A percentile compares a stretch with the other conserved stretches of the same genome.
Evolutionary conservation across 2,113 vertebrate species (phyloP).

Genomic region (Phalacrocorax brasilianus): DNA sequence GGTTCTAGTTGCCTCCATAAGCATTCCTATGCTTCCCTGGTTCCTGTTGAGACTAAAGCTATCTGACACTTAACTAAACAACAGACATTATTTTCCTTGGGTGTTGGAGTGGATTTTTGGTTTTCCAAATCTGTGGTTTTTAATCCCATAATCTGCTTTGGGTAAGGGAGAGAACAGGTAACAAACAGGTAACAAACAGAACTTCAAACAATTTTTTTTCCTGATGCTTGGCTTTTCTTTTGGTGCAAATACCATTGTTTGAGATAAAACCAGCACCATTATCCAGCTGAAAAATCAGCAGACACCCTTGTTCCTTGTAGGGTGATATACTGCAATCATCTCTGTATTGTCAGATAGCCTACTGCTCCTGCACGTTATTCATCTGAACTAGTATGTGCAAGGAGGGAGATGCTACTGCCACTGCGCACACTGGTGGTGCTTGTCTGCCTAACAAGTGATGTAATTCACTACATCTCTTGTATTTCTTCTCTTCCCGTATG

Average conservation of each 20-base stretch:
- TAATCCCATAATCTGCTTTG: background rate
- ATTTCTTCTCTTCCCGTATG: rapidly evolving
- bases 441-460: background rate
- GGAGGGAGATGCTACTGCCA: background rate
- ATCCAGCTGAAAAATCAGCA: background rate
- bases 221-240: background rate
- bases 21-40: background rate
- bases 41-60: background rate
- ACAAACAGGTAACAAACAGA: background rate
- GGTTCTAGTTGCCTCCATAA: background rate
- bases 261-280: background rate
- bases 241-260: background rate
- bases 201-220: background rate
- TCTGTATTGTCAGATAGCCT: background rate
- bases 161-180: background rate
- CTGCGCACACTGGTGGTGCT: background rate
- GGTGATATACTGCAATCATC: background rate
- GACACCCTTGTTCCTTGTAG: background rate
- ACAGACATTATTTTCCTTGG: background rate
- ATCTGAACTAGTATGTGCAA: background rate
- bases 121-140: background rate
- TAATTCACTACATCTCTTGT: background rate
- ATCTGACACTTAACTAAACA: background rate
- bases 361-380: background rate
- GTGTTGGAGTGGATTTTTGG: background rate